Base-by-base conservation (phyloP, 2,888 invertebrate species). In the Morpho deidamia region DNA sequence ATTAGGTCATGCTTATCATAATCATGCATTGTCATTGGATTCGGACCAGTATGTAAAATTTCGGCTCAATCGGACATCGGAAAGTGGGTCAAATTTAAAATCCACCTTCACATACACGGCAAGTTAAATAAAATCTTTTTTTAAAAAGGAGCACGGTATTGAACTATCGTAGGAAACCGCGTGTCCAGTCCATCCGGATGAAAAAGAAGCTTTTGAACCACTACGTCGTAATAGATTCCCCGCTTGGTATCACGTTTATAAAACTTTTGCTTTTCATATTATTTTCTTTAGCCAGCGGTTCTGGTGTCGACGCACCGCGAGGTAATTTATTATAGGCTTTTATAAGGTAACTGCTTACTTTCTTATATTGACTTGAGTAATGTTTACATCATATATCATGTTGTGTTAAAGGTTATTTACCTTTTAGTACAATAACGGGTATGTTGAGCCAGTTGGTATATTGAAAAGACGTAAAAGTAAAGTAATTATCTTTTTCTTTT, bases 291-390 rank as follows among this genome's bases (percentile, higher is more conserved):
- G 34, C 48, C 33, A 8, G 12, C 42, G 49, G 41, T 49, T 49
- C 41, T 49, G 49, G 49, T 49, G 34, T 35, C 42, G 49, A 49
- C 49, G 48, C 32, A 11, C 49, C 49, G 42, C 42, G 35, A 23
- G 35, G 42, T 49, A 49, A 49, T 49, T 49, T 49, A 49, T 49
- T 42, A 49, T 49, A 42, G 49, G 49, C 42, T 14, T 49, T 49
- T 49, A 49, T 42, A 49, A 49, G 49, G 42, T 41, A 35, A 34
- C 14, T 41, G 40, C 48, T 48, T 33, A 33, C 40, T 34, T 11
- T 49, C 35, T 42, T 14, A 42, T 49, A 49, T 42, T 14, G 12
- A 35, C 35, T 34, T 49, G 49, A 42, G 42, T 49, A 49, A 49
- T 42, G 42, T 42, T 49, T 49, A 34, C 33, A 12, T 42, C 35